Conservation (phyloP, 35 echinoderm and acorn worm genomes). For the Apostichopus japonicus region DNA sequence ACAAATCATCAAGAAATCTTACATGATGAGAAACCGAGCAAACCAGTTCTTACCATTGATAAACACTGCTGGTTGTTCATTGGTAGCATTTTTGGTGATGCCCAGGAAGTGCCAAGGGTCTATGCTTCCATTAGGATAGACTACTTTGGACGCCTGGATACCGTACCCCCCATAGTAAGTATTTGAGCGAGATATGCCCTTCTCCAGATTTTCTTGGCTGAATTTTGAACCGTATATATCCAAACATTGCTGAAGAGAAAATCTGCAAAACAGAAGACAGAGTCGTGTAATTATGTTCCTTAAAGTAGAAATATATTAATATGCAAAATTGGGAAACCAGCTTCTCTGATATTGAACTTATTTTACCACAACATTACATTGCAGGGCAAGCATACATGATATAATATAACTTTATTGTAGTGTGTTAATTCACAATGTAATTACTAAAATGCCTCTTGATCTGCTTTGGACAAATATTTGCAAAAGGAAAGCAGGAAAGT, state of each 20-base stretch:
- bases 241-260: conserved; percentile 77
- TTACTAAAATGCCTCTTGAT: no score
- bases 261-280: conserved; percentile 54
- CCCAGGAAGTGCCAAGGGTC: conserved; percentile 94
- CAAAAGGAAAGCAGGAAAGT: no score
- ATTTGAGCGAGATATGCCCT: conserved; percentile 75
- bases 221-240: conserved; percentile 86
- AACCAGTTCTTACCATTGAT: conserved; percentile 75
- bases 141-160: conserved; percentile 68
- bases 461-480: no score
- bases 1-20: no score
- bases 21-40: no score
- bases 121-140: conserved; percentile 91
- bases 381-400: no score
- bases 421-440: no score
- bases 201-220: conserved; percentile 58
- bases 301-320: no score
- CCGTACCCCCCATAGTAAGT: conserved; percentile 90
- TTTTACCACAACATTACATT: no score
- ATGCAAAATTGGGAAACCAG: no score
- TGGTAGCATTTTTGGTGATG: conserved; percentile 60
- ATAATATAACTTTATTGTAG: no score
- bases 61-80: conserved; percentile 68
- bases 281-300: not conserved
- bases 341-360: no score